These are phyloP conservation scores for Metridium senile DNA, from an alignment of 92 coral and sea anemone genomes.

Conservation along the genomic window DNA sequence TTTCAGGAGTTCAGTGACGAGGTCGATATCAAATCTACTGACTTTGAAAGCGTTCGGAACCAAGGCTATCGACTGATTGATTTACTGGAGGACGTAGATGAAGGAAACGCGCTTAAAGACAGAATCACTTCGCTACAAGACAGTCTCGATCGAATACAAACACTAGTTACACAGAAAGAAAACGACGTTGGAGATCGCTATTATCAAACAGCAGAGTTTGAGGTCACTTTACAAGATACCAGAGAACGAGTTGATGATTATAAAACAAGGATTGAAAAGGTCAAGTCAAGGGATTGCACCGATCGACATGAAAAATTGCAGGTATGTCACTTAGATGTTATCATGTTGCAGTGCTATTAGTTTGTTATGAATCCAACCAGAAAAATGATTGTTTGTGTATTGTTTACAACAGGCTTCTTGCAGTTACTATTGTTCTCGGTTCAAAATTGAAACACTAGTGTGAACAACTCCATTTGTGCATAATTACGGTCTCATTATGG, in stretches of 20 bases:
- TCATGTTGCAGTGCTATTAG: not conserved
- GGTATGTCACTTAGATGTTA: slow-evolving; percentile 44
- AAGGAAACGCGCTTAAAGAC: slow-evolving; percentile 54
- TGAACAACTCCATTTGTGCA: slow-evolving; percentile 33
- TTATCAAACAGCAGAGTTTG: slow-evolving; percentile 65
- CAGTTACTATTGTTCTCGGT: slow-evolving; percentile 27
- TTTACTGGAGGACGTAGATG: slow-evolving; percentile 62
- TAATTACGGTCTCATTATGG: slow-evolving; percentile 6
- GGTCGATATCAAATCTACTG: slow-evolving; percentile 74
- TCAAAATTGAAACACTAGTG: slow-evolving; percentile 4
- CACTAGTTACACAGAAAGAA: slow-evolving; percentile 70
- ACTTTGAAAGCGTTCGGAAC: slow-evolving; percentile 76
- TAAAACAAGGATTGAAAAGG: slow-evolving; percentile 42
- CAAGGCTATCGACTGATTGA: slow-evolving; percentile 73
- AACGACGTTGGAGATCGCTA: slow-evolving; percentile 59
- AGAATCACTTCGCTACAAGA: slow-evolving; percentile 68
- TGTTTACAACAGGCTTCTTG: not conserved
- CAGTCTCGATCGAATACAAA: slow-evolving; percentile 78
- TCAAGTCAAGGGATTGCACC: slow-evolving; percentile 34
- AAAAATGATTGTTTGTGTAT: not conserved
- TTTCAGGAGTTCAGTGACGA: slow-evolving; percentile 96
- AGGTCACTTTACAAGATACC: slow-evolving; percentile 66
- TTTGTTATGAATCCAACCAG: slow-evolving; percentile 20
- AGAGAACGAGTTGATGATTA: slow-evolving; percentile 63
- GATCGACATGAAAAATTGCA: slow-evolving; percentile 54